phyloP scores from a whole-genome alignment of 2,888 invertebrate genomes.

The Argynnis bischoffii region DNA sequence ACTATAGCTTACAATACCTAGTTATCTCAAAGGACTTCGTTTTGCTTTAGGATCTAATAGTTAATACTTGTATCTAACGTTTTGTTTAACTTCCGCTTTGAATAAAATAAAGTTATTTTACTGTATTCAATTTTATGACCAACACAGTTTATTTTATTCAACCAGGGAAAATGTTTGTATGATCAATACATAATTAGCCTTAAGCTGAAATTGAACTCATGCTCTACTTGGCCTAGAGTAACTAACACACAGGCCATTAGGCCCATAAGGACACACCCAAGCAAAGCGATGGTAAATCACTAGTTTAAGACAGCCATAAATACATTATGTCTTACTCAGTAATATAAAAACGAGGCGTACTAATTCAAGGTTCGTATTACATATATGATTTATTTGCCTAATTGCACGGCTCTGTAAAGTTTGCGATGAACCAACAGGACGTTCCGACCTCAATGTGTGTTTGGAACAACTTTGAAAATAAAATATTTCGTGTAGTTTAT shows the following conservation, averaged over 20 bases:
- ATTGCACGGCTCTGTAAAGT: slow-evolving; percentile 23
- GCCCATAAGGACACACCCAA: too few species aligned
- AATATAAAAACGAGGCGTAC: too few species aligned
- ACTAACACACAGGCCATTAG: too few species aligned
- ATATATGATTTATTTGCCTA: slow-evolving; percentile 28
- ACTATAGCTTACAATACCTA: slow-evolving; percentile 31
- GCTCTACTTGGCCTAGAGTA: too few species aligned
- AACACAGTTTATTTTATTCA: too few species aligned
- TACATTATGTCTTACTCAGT: too few species aligned
- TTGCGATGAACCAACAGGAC: slow-evolving; percentile 16
- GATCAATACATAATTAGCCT: neutral
- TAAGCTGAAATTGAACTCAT: neutral
- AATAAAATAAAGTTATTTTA: too few species aligned
- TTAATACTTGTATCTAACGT: neutral
- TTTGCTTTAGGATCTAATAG: neutral
- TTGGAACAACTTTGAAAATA: slow-evolving; percentile 24
- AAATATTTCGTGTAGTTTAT: slow-evolving; percentile 12
- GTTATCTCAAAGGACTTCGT: slow-evolving; percentile 3
- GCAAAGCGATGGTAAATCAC: too few species aligned
- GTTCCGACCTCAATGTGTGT: slow-evolving; percentile 15
- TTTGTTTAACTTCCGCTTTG: too few species aligned
- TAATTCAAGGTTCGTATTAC: neutral
- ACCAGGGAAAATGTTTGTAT: too few species aligned
- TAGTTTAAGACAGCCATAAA: too few species aligned
- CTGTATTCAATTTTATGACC: too few species aligned